Percentiles rank a stretch among this genome's conserved stretches.
phyloP scores from a whole-genome alignment of 2,797 vertebrate species.

The Parauchenoglanis ngamensis region DNA sequence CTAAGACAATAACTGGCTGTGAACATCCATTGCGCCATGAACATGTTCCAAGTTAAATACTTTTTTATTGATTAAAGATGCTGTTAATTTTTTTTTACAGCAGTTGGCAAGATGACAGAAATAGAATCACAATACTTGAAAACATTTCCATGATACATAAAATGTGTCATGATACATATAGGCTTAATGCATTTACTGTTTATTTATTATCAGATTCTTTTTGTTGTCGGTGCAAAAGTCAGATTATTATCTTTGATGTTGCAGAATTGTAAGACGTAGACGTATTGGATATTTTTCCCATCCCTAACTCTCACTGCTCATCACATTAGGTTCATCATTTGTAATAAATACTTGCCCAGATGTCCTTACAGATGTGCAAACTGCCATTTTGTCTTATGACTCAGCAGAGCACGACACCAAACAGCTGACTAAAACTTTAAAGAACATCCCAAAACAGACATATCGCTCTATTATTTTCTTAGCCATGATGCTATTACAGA shows the following conservation, averaged over 20 bases:
- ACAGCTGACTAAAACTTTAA: neutral
- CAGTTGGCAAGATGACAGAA: neutral
- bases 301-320: neutral
- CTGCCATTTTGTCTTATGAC: constrained; percentile 49
- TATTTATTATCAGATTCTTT: neutral
- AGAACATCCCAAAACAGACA: neutral
- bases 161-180: neutral
- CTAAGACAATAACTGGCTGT: neutral
- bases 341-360: neutral
- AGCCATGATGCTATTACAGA: neutral
- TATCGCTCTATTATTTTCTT: neutral
- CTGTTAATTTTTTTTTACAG: neutral
- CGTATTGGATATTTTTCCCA: too few relatives aligned
- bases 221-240: neutral
- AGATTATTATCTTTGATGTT: neutral
- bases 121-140: neutral
- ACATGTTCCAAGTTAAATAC: neutral
- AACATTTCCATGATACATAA: neutral
- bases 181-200: too few relatives aligned
- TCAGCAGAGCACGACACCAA: constrained; percentile 39
- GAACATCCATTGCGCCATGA: neutral
- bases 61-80: neutral
- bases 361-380: neutral
- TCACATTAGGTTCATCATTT: neutral
- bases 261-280: neutral